Conservation (phyloP, 2,113 vertebrate species). For the Cryptomyrus ogoouensis region DNA sequence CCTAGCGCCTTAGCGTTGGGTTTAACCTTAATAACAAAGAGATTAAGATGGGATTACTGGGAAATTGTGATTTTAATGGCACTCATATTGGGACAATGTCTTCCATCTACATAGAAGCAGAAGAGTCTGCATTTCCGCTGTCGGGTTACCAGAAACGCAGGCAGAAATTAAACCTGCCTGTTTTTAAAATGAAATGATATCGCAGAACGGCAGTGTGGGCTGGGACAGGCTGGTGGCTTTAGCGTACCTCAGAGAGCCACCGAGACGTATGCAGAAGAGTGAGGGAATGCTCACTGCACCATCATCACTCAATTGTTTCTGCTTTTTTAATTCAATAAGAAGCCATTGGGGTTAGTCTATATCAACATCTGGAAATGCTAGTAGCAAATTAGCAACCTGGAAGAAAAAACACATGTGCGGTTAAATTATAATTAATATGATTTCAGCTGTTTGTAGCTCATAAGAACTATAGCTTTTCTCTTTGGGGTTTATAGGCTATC, state of each 20-base stretch:
- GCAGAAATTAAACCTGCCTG: background rate
- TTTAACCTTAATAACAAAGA: constrained; percentile 5
- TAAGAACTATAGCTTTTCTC: background rate
- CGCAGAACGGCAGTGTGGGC: too few species aligned
- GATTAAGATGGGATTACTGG: constrained; percentile 10
- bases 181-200: background rate
- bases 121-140: background rate
- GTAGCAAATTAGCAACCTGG: background rate
- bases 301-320: background rate
- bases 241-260: background rate
- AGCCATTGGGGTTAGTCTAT: background rate
- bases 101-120: background rate
- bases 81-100: background rate
- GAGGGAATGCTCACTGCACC: background rate
- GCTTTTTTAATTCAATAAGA: background rate
- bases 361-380: background rate
- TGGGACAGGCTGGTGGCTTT: background rate
- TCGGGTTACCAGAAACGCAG: background rate
- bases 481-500: background rate
- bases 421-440: background rate
- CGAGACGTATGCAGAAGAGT: background rate
- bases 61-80: background rate
- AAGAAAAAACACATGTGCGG: background rate
- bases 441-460: background rate
- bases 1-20: background rate